These are phyloP conservation scores for Eulemur rubriventer DNA, from an alignment of 2,797 vertebrate genomes.

Conservation along the genomic window DNA sequence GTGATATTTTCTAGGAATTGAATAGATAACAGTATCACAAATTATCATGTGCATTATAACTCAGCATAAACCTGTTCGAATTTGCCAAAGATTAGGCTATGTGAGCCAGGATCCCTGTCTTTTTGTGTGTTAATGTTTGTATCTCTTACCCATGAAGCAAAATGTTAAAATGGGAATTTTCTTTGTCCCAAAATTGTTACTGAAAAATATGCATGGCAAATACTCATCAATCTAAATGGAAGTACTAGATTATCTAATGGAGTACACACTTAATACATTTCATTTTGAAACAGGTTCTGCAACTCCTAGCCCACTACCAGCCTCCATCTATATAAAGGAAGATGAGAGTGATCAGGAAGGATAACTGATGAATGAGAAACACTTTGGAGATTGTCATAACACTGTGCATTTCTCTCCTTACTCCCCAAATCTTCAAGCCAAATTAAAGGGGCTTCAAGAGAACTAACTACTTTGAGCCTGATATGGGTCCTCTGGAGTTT, in stretches of 20 bases:
- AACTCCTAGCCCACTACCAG: neutral
- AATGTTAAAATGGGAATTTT: neutral
- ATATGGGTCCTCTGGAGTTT: neutral
- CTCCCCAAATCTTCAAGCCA: neutral
- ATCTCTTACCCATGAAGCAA: neutral
- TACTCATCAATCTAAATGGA: neutral
- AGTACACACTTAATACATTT: neutral
- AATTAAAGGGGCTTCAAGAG: constrained; percentile 18
- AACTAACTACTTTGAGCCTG: neutral
- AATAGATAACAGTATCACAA: neutral
- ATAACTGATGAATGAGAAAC: neutral
- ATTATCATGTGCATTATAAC: neutral
- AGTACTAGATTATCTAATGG: neutral
- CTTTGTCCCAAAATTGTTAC: neutral
- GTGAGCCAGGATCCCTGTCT: neutral
- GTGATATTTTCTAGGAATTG: neutral
- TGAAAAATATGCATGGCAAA: neutral
- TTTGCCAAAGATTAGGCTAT: neutral
- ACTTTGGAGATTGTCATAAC: neutral
- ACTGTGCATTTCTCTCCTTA: neutral
- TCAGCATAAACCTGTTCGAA: neutral
- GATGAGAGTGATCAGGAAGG: neutral
- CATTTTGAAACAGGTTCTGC: neutral
- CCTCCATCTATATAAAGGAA: neutral
- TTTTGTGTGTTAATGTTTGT: neutral